Conservation (phyloP, 2,888 invertebrate species). For the Germaria angustata region DNA sequence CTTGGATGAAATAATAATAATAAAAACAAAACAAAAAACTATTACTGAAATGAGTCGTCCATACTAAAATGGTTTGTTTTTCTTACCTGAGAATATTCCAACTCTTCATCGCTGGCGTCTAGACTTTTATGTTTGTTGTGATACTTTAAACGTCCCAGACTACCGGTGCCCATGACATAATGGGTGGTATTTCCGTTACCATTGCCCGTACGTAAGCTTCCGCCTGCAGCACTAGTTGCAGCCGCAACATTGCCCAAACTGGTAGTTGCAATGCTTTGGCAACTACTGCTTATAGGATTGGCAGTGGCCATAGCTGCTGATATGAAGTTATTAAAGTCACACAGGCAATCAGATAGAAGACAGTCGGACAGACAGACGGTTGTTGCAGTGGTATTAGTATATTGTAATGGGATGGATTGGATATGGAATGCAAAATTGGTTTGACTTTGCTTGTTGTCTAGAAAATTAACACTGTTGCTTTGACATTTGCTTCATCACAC, state of each 20-base stretch:
- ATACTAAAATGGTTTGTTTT: neutral
- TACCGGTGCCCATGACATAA: slow-evolving; percentile 78
- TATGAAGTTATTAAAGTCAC: slow-evolving; percentile 5
- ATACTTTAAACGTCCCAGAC: slow-evolving; percentile 77
- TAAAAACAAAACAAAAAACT: neutral
- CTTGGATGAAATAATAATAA: neutral
- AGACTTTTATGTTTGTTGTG: slow-evolving; percentile 75
- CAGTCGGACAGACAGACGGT: neutral
- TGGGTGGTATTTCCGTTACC: slow-evolving; percentile 68
- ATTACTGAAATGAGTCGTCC: slow-evolving; percentile 19
- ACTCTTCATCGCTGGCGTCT: slow-evolving; percentile 81
- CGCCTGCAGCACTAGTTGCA: slow-evolving; percentile 69
- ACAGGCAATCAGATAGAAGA: neutral
- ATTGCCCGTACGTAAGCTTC: slow-evolving; percentile 58
- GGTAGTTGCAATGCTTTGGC: slow-evolving; percentile 74
- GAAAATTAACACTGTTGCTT: slow-evolving; percentile 63
- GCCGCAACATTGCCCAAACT: slow-evolving; percentile 67
- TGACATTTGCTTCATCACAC: slow-evolving; percentile 25
- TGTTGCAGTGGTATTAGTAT: neutral
- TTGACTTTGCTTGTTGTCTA: slow-evolving; percentile 11
- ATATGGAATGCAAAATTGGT: neutral
- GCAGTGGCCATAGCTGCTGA: slow-evolving; percentile 68
- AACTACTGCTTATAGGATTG: slow-evolving; percentile 76
- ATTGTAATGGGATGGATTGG: neutral
- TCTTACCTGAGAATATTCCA: slow-evolving; percentile 82